Conservation (phyloP, 2,797 vertebrate species). For the Peromyscus attwateri region DNA sequence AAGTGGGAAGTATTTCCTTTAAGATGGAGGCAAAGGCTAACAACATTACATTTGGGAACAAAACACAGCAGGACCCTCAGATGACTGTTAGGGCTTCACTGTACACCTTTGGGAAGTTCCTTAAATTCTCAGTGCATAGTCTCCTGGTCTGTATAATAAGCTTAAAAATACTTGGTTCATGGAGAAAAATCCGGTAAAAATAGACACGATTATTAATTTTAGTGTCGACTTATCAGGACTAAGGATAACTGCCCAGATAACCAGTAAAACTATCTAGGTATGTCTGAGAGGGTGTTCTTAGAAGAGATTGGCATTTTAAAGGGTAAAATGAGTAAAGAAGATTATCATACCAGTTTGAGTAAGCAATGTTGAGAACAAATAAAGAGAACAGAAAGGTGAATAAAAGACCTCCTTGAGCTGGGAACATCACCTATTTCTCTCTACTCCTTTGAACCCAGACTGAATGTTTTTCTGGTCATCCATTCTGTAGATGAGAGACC, state of each 20-base stretch:
- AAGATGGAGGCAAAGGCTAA: slow-evolving; percentile 25
- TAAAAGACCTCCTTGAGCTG: background rate
- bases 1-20: slow-evolving; percentile 22
- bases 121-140: background rate
- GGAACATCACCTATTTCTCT: background rate
- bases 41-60: background rate
- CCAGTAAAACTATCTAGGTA: background rate
- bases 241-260: background rate
- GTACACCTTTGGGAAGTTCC: background rate
- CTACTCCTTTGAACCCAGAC: background rate
- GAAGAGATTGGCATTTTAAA: background rate
- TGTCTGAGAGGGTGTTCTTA: background rate
- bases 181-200: slow-evolving; percentile 11
- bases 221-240: background rate
- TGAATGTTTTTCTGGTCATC: background rate
- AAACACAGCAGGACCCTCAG: slow-evolving; percentile 42
- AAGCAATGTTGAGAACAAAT: background rate
- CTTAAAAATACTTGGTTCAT: slow-evolving; percentile 52
- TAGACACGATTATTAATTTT: background rate
- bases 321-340: background rate
- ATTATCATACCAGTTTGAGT: background rate
- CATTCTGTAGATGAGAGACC: background rate
- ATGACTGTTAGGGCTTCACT: background rate
- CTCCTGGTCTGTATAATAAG: background rate
- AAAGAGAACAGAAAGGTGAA: background rate